Conservation (phyloP, 2,113 vertebrate genomes). For the Herpailurus yagouaroundi region DNA sequence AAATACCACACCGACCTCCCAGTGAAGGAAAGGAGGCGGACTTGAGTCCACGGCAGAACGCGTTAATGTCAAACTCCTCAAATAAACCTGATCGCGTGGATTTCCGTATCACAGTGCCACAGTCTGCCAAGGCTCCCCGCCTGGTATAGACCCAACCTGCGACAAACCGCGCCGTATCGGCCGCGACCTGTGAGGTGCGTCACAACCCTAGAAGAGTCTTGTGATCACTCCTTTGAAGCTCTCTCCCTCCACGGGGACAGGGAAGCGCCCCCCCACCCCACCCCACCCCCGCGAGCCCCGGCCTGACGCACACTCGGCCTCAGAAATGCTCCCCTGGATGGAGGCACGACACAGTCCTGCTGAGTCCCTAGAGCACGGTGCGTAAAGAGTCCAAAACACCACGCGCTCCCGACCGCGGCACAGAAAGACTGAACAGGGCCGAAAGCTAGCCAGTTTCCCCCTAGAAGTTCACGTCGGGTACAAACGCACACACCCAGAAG, state of each 20-base stretch:
- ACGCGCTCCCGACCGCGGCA: fast-evolving
- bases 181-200: fast-evolving
- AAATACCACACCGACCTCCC: fast-evolving
- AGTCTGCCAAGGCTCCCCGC: neutral
- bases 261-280: neutral
- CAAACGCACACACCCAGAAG: neutral
- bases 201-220: fast-evolving
- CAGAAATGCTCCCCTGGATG: fast-evolving
- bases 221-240: neutral
- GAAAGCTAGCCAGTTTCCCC: neutral
- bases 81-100: neutral
- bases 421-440: fast-evolving
- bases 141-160: too few relatives aligned
- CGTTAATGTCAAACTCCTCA: neutral
- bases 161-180: neutral
- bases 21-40: too few relatives aligned
- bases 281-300: neutral
- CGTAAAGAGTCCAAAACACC: too few relatives aligned
- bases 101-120: fast-evolving
- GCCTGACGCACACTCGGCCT: fast-evolving
- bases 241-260: neutral
- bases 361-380: fast-evolving
- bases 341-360: fast-evolving
- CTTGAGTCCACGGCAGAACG: neutral
- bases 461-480: fast-evolving